phyloP scores from a whole-genome alignment of 2,797 vertebrate genomes.

The Bovichtus variegatus region DNA sequence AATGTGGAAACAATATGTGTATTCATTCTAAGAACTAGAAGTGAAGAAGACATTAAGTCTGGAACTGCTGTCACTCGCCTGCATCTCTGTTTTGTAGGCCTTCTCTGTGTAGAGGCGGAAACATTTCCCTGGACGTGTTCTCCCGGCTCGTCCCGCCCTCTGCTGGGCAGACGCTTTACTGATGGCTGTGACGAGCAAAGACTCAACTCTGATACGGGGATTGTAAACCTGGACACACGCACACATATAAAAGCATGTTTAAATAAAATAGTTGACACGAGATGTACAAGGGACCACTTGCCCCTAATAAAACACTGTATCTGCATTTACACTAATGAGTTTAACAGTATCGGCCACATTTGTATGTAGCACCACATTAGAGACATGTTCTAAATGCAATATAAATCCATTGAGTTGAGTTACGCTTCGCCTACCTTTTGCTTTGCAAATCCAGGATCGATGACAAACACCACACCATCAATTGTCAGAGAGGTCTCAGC shows the following conservation, averaged over 20 bases:
- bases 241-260: slow-evolving; percentile 34
- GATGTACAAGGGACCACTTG: neutral
- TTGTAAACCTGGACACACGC: slow-evolving; percentile 92
- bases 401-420: neutral
- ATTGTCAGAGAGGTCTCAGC: slow-evolving; percentile 99
- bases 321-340: neutral
- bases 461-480: slow-evolving; percentile 98
- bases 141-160: slow-evolving; percentile 96
- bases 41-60: neutral
- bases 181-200: slow-evolving; percentile 96
- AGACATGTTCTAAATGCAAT: neutral
- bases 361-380: neutral
- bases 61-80: slow-evolving; percentile 83
- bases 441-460: slow-evolving; percentile 99
- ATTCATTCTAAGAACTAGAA: neutral
- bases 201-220: slow-evolving; percentile 97
- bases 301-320: neutral
- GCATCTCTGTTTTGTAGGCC: slow-evolving; percentile 99
- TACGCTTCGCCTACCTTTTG: slow-evolving; percentile 89
- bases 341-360: neutral
- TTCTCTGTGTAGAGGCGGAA: slow-evolving; percentile 99
- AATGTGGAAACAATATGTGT: neutral
- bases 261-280: neutral
- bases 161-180: slow-evolving; percentile 99
- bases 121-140: slow-evolving; percentile 97